Conservation (phyloP, 2,797 vertebrate species). For the Sarcoramphus papa region DNA sequence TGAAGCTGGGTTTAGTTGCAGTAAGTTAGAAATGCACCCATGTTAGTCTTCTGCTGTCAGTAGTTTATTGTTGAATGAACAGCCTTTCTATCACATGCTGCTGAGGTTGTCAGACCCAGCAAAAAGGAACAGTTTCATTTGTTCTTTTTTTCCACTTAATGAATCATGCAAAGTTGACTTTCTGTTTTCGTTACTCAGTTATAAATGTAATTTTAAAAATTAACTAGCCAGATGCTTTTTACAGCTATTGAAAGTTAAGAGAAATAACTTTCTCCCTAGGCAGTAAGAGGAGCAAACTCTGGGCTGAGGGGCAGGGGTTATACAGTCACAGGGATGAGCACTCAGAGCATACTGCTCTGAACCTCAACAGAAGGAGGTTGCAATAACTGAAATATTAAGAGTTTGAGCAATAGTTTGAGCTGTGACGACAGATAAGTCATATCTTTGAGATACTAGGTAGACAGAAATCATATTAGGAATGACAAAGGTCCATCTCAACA, state of each 20-base stretch:
- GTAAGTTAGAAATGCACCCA: background rate
- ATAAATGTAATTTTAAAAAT: background rate
- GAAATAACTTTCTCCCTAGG: background rate
- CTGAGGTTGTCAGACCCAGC: background rate
- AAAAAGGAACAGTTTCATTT: background rate
- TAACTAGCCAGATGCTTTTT: background rate
- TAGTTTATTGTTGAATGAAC: background rate
- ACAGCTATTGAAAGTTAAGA: background rate
- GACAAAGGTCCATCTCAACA: background rate
- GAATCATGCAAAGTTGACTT: background rate
- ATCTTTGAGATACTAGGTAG: background rate
- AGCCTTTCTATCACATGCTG: background rate
- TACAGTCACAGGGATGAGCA: background rate
- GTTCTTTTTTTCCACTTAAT: background rate
- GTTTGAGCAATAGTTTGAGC: background rate
- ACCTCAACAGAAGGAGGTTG: background rate
- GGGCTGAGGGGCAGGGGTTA: background rate
- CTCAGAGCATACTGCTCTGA: background rate
- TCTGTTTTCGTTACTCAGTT: background rate
- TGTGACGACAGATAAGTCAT: background rate
- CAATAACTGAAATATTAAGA: background rate
- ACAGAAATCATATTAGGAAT: background rate
- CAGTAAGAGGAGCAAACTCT: background rate
- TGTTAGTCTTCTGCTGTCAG: background rate
- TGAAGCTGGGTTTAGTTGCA: background rate